Evolutionary conservation across 1,140 invertebrate species (phyloP), one percentile per base, ranked within the genome.

Genomic region (Anoplolepis gracilipes): DNA sequence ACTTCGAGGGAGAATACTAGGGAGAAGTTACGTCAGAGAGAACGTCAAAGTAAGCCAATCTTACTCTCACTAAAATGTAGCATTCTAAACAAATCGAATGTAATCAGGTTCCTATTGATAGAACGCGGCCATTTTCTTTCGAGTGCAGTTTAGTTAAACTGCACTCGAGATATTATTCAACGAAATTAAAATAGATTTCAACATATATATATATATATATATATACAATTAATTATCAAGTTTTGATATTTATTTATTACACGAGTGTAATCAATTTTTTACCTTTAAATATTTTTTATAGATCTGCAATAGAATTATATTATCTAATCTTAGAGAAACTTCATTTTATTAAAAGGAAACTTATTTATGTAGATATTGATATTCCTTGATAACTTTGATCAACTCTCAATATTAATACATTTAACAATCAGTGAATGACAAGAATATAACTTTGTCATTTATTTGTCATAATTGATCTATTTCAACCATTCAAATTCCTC

Each of bases 21-120:
- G 82, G 89, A 93, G 91, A 93, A 93, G 93, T 94, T 93, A 94
- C 91, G 93, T 92, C 92, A 93, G 94, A 93, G 94, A 93, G 90
- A 92, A 55, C 22, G 42, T 16, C 59, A 61, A 49, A 79, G 39
- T 16, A 28, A 64, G 36, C 13, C 42, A 28, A n/a, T 13, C 36
- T 30, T 73, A 59, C 36, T 69, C 8, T 36, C n/a, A 28, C 42
- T 33, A 59, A 33, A 69, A 33, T 22, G 42, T 73, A 25, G 3
- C 78, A 10, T n/a, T 39, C 49, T 57, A 39, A 72, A 61, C 53
- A 46, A 39, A 22, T 33, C 53, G 36, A 8, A 19, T 25, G 42
- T 46, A 55, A 69, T 77, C 64, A 39, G 36, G 5, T 76, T 76
- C 30, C n/a, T 39, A n/a, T 64, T 39, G 25, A 77, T 46, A 13